Base-by-base conservation (phyloP, 2,888 invertebrate species). In the Rhopalosiphum nymphaeae region DNA sequence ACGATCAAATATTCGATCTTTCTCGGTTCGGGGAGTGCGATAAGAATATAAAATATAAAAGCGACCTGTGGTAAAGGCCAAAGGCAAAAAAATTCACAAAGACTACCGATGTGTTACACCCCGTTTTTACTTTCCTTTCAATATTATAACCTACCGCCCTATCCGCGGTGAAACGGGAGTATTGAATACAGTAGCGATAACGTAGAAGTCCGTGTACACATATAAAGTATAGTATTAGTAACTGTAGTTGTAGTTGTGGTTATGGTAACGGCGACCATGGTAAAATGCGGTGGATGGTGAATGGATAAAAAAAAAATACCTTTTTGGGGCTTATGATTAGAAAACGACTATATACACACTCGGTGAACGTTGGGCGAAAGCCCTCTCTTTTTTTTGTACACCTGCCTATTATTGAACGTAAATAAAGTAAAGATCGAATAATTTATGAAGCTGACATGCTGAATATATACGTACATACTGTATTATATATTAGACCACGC, bases 361-460 rank as follows among this genome's bases (percentile, higher is more conserved):
- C 56, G 42, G n/a, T 44, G 13, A 36, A 67, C 46, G 85, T 87
- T 21, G n/a, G 85, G 44, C 61, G 42, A 92, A 88, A 88, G 42
- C 67, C 89, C 57, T 85, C 36, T 93, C 36, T 92, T 87, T 93
- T 93, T 92, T 93, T 93, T 16, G 89, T 85, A 26, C 36, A 67
- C 42, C 61, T 56, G 44, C 84, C 89, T 89, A 56, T 78, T 78
- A 78, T 93, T 89, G 93, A 85, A 91, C 91, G 44, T 91, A 86
- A 94, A 67, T 91, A 86, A 94, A 94, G 94, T 90, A 94, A 94
- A 91, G 61, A 94, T 61, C 94, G 91, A 94, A 94, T 94, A 94
- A 94, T 94, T 94, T 94, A 94, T 94, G 91, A 94, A 94, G 57
- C 29, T 42, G 53, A 0, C 57, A 42, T n/a, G 13, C 36, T n/a